Evolutionary conservation across 2,888 invertebrate species (phyloP).

Genomic region (Leucophenga maculata): DNA sequence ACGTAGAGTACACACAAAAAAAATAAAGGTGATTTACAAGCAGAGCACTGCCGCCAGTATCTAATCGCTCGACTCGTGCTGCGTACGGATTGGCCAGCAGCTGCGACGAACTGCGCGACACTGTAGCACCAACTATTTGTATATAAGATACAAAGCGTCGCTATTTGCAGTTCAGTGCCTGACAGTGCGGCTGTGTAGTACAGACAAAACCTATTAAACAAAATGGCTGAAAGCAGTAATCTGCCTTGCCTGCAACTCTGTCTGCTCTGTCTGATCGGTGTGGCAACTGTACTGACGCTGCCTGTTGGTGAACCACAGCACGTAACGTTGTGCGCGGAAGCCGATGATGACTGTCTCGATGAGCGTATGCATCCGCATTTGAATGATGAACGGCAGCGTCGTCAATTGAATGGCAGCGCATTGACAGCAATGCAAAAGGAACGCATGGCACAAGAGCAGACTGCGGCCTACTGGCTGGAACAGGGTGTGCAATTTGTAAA

Average conservation of each 20-base stretch:
- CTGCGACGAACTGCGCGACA: too few relatives aligned
- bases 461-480: conserved; percentile 41
- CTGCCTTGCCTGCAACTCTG: neutral
- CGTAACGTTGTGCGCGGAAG: neutral
- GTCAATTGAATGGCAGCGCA: conserved; percentile 24
- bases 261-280: conserved; percentile 15
- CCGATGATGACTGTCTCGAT: conserved; percentile 37
- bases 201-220: too few relatives aligned
- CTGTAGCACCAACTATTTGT: too few relatives aligned
- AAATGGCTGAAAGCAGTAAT: too few relatives aligned
- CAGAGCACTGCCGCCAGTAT: too few relatives aligned
- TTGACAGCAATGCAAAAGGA: conserved; percentile 4
- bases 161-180: neutral
- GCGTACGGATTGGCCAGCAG: too few relatives aligned
- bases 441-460: neutral
- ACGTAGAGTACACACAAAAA: too few relatives aligned
- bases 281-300: neutral
- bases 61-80: too few relatives aligned
- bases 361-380: conserved; percentile 41
- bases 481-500: conserved; percentile 32
- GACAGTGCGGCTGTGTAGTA: neutral
- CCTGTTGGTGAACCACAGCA: neutral
- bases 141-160: too few relatives aligned
- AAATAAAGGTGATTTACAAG: too few relatives aligned
- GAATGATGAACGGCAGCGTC: neutral